These are phyloP conservation scores for Meloidogyne hapla DNA, from an alignment of 1,140 invertebrate species.

Conservation along the genomic window DNA sequence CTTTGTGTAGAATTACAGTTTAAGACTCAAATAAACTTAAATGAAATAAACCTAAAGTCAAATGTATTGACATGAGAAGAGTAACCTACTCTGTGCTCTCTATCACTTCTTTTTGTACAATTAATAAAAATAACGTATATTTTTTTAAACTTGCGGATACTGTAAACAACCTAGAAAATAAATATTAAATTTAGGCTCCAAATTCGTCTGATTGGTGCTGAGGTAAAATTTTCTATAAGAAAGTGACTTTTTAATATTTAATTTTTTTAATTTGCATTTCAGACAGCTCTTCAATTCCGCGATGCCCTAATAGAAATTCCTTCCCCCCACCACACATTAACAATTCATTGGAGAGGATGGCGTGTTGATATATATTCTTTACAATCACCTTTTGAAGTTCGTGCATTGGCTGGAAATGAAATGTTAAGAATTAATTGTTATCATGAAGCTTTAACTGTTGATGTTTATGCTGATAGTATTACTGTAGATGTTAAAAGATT, in stretches of 20 bases:
- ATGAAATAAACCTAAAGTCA: too few relatives aligned
- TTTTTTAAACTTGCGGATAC: too few relatives aligned
- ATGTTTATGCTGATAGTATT: conserved; percentile 1
- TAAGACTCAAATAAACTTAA: too few relatives aligned
- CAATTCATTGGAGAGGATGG: conserved; percentile 14
- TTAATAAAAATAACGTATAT: too few relatives aligned
- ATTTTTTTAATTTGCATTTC: not conserved
- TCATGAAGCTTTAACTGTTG: conserved; percentile 10
- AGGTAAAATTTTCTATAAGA: not conserved
- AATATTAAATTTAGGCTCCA: conserved; percentile 6
- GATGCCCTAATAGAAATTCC: conserved; percentile 22
- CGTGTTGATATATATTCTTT: conserved; percentile 19
- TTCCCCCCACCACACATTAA: conserved; percentile 3
- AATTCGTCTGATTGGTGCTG: conserved; percentile 20
- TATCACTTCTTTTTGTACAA: too few relatives aligned
- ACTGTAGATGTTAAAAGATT: conserved; percentile 24
- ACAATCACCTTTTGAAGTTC: conserved; percentile 20
- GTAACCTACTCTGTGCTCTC: too few relatives aligned
- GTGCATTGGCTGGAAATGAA: conserved; percentile 5
- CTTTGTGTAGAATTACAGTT: too few relatives aligned
- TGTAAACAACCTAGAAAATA: too few relatives aligned
- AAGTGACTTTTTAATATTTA: too few relatives aligned
- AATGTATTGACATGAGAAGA: too few relatives aligned
- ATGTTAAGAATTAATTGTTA: conserved; percentile 27
- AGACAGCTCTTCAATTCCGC: conserved; percentile 15